Conservation (phyloP, 1,140 invertebrate species). For the Paralvinella palmiformis region DNA sequence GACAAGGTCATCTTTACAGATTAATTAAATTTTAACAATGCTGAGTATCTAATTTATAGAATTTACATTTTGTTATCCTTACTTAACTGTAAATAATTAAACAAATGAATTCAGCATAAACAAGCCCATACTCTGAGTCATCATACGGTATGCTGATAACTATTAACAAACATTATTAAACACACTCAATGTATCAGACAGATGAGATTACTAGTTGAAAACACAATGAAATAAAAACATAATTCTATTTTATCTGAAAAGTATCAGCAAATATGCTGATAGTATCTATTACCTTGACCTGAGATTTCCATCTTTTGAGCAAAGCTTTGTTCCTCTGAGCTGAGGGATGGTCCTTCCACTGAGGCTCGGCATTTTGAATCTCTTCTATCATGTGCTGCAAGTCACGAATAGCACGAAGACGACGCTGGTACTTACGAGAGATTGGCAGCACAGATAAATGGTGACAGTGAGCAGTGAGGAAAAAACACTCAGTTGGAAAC, state of each 20-base stretch:
- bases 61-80: background rate
- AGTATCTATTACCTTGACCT: slow-evolving; percentile 55
- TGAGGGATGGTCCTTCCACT: slow-evolving; percentile 73
- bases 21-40: too few species aligned
- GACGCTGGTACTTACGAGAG: slow-evolving; percentile 77
- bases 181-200: too few species aligned
- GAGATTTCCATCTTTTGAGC: slow-evolving; percentile 78
- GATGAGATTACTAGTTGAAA: too few species aligned
- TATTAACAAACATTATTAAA: too few species aligned
- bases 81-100: too few species aligned
- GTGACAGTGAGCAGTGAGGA: slow-evolving; percentile 87
- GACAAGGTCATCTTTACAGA: too few species aligned
- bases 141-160: too few species aligned
- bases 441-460: slow-evolving; percentile 83
- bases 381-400: slow-evolving; percentile 88
- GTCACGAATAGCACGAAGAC: slow-evolving; percentile 74
- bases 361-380: slow-evolving; percentile 61
- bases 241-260: background rate
- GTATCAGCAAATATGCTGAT: background rate
- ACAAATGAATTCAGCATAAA: too few species aligned
- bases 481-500: slow-evolving; percentile 95
- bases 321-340: slow-evolving; percentile 73
- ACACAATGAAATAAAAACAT: background rate
- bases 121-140: too few species aligned
- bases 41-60: too few species aligned